Conservation (phyloP, 2,888 invertebrate species). For the Tetheella fluctuosa region DNA sequence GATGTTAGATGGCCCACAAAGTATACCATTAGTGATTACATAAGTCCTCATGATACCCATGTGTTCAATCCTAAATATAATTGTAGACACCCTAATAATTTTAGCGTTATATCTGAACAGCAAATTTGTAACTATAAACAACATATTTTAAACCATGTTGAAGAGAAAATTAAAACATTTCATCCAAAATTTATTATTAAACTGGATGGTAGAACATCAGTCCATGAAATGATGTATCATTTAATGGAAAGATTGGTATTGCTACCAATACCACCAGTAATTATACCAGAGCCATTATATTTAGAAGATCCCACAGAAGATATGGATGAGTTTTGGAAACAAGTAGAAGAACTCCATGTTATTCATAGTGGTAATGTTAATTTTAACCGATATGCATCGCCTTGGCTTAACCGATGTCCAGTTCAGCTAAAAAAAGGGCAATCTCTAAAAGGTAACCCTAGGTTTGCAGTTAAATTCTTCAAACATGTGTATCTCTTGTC, state of each 20-base stretch:
- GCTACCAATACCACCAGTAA: slow-evolving; percentile 57
- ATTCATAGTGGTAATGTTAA: slow-evolving; percentile 52
- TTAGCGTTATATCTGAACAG: slow-evolving; percentile 62
- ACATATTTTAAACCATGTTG: slow-evolving; percentile 70
- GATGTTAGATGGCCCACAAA: slow-evolving; percentile 65
- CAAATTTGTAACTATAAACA: slow-evolving; percentile 81
- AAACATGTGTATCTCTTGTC: slow-evolving; percentile 85
- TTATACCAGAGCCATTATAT: slow-evolving; percentile 70
- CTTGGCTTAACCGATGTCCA: slow-evolving; percentile 86
- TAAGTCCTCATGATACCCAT: slow-evolving; percentile 46
- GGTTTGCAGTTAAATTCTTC: slow-evolving; percentile 84
- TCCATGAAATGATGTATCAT: slow-evolving; percentile 76
- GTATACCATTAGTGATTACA: slow-evolving; percentile 55
- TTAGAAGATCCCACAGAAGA: slow-evolving; percentile 66
- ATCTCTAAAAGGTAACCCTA: slow-evolving; percentile 75
- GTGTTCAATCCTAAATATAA: slow-evolving; percentile 70
- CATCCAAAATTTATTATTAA: slow-evolving; percentile 83
- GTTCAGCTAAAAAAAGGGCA: slow-evolving; percentile 85
- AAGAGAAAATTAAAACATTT: slow-evolving; percentile 78
- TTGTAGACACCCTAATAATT: slow-evolving; percentile 76
- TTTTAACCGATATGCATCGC: slow-evolving; percentile 74
- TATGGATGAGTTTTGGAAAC: slow-evolving; percentile 71
- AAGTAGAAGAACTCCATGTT: slow-evolving; percentile 53
- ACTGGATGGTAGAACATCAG: slow-evolving; percentile 82
- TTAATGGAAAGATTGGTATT: slow-evolving; percentile 68